Base-by-base conservation (phyloP, 2,113 vertebrate genomes). In the Grantiella picta region DNA sequence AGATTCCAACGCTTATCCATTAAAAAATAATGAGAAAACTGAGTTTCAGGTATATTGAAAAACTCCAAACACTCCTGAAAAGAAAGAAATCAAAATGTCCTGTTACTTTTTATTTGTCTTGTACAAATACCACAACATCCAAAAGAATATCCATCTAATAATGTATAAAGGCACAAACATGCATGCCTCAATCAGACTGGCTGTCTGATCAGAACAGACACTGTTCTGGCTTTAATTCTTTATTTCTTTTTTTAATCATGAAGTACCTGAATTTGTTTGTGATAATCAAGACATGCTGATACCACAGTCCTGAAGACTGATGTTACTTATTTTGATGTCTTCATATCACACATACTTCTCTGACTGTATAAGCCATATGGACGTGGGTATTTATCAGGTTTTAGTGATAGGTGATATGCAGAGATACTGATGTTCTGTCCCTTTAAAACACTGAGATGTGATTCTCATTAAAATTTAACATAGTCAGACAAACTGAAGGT, bases 1-100 rank as follows among this genome's bases (percentile, higher is more conserved):
- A 99, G 99, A 94, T 99, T 99, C 99, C 99, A 99, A 36, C 99
- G 97, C 94, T 99, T 99, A 98, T 99, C 99, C 99, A 99, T 99
- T 75, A 99, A 98, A 97, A 99, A 99, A 94, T 99, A 99, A 91
- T 99, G 98, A 38, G 99, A 98, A 11, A 99, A 99, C 83, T 99
- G 98, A 10, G 99, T 99, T 94, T 99, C 99, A 15, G 99, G 99
- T 89, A 99, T 99, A 90, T 99, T 99, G 98, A 99, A 99, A 97
- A 99, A 99, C 92, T 99, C 99, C 89, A 99, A 96, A 83, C 99
- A 99, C 77, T 99, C 99, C 99, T 99, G 90, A 95, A 71, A 92
- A 81, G 40, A 72, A 85, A 95, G 72, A 66, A 96, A 38, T 73
- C 44, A 65, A 78, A 94, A 53, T 11, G 90, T 31, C 21, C 33